These are phyloP conservation scores for Neofelis nebulosa DNA, from an alignment of 2,113 vertebrate genomes.

Conservation along the genomic window DNA sequence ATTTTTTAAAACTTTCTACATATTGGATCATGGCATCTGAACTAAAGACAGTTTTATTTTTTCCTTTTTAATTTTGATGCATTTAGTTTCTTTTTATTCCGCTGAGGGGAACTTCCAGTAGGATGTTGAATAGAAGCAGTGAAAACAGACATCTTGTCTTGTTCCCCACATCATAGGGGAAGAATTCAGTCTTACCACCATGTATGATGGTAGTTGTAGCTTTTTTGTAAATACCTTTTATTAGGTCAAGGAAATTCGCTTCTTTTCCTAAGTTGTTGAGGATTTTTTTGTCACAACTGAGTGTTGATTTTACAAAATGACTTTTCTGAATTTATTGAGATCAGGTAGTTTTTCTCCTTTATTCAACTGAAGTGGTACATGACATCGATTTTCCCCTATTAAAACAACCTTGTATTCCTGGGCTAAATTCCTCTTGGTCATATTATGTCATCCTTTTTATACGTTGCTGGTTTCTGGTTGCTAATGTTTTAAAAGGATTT, in stretches of 20 bases:
- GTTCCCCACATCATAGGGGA: background rate
- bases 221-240: background rate
- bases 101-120: background rate
- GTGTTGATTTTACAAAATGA: background rate
- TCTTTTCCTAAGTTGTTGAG: background rate
- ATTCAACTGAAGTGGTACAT: background rate
- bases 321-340: background rate
- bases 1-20: background rate
- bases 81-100: background rate
- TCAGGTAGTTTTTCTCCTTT: background rate
- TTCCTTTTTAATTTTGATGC: background rate
- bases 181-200: background rate
- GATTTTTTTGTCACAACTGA: slow-evolving; percentile 24
- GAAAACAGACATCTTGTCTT: background rate
- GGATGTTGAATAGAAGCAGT: background rate
- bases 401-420: background rate
- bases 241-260: background rate
- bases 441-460: background rate
- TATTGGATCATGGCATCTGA: background rate
- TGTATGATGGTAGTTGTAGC: background rate
- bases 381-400: background rate
- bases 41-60: background rate
- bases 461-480: background rate
- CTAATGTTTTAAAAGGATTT: background rate
- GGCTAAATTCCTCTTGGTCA: background rate